phyloP scores from a whole-genome alignment of 2,797 vertebrate species.

The Eidolon dupreanum region DNA sequence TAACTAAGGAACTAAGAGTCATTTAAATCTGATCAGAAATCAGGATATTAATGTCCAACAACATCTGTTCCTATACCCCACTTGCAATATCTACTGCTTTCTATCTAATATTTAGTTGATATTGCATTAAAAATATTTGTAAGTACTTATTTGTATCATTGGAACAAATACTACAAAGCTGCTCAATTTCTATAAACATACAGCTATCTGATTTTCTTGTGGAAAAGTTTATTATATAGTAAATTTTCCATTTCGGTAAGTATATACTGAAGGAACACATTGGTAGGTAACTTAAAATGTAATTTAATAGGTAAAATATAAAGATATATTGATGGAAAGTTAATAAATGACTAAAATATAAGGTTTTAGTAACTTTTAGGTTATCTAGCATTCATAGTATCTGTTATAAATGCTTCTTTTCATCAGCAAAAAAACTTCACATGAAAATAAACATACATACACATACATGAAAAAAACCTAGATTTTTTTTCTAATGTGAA shows the following conservation, averaged over 20 bases:
- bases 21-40: not conserved
- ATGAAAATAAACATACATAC: not conserved
- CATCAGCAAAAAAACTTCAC: not conserved
- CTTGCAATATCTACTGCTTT: not conserved
- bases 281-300: not conserved
- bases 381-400: not conserved
- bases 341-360: not conserved
- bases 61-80: not conserved
- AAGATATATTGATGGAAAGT: not conserved
- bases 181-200: not conserved
- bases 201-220: not conserved
- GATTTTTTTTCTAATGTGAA: not conserved
- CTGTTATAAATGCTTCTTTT: not conserved
- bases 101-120: not conserved
- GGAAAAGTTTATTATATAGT: not conserved
- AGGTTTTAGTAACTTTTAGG: not conserved
- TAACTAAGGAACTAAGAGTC: not conserved
- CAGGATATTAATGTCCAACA: not conserved
- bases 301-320: conserved; percentile 4
- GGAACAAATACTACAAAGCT: not conserved
- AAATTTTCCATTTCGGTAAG: not conserved
- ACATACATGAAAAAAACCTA: not conserved
- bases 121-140: not conserved
- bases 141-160: not conserved
- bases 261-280: not conserved